phyloP scores from a whole-genome alignment of 2,797 vertebrate genomes.

The Manis javanica region DNA sequence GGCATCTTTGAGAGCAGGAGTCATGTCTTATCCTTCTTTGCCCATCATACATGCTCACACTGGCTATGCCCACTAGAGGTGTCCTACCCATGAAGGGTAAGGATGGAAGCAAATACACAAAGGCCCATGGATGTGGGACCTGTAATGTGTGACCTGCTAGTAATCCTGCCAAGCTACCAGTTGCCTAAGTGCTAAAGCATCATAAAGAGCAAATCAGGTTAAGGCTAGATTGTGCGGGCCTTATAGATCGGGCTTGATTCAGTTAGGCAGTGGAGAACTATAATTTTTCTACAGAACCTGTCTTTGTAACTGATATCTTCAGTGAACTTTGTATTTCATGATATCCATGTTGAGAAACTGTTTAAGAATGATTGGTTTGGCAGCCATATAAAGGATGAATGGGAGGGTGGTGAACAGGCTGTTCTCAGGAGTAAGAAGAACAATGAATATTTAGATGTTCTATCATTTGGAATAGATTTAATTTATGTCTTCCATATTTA shows the following conservation, averaged over 20 bases:
- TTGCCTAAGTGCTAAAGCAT: background rate
- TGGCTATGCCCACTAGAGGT: background rate
- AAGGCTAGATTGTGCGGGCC: background rate
- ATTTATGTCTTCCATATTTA: background rate
- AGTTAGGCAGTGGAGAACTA: background rate
- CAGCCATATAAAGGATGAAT: background rate
- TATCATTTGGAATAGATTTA: background rate
- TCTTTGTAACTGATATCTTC: background rate
- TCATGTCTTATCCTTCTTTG: background rate
- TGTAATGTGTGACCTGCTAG: background rate
- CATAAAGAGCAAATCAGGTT: background rate
- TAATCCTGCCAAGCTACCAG: background rate
- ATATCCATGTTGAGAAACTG: background rate
- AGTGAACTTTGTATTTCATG: background rate
- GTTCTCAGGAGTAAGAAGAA: background rate
- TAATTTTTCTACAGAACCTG: background rate
- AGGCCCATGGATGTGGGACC: background rate
- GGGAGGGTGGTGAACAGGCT: background rate
- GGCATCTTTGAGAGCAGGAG: background rate
- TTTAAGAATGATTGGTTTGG: background rate
- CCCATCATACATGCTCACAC: background rate
- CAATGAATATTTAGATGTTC: background rate
- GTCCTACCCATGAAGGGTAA: background rate
- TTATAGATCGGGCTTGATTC: background rate
- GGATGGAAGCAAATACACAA: background rate